Evolutionary conservation across 2,888 invertebrate genomes (phyloP).

Genomic region (Ectemnius continuus): DNA sequence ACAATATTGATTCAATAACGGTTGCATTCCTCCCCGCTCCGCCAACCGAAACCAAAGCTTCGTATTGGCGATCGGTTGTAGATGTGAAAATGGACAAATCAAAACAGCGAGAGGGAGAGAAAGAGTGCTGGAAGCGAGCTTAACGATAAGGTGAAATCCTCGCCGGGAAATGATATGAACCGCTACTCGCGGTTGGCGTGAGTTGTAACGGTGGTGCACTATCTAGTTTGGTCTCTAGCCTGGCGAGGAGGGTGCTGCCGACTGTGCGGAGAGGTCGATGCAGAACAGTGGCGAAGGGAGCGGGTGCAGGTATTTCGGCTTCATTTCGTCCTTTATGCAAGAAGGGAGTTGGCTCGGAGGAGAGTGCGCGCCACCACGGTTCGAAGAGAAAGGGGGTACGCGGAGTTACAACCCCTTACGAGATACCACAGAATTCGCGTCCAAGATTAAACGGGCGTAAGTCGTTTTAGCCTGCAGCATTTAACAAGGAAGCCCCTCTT

Average conservation of each 20-base stretch:
- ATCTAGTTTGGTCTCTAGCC: too few species aligned
- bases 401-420: slow-evolving; percentile 76
- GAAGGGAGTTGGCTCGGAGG: slow-evolving; percentile 44
- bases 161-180: too few species aligned
- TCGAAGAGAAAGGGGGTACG: slow-evolving; percentile 62
- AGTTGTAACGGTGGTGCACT: too few species aligned
- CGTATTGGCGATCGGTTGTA: slow-evolving; percentile 24
- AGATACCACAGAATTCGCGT: slow-evolving; percentile 76
- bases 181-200: too few species aligned
- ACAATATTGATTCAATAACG: slow-evolving; percentile 74
- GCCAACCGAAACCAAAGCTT: slow-evolving; percentile 33
- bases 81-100: slow-evolving; percentile 41
- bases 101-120: slow-evolving; percentile 37
- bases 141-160: slow-evolving; percentile 42
- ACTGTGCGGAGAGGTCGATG: slow-evolving; percentile 17
- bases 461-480: slow-evolving; percentile 68
- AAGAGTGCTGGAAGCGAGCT: slow-evolving; percentile 55
- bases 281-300: slow-evolving; percentile 46
- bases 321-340: slow-evolving; percentile 74
- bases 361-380: slow-evolving; percentile 12
- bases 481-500: slow-evolving; percentile 56
- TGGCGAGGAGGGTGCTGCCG: slow-evolving; percentile 30
- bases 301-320: slow-evolving; percentile 71
- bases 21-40: slow-evolving; percentile 66
- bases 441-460: slow-evolving; percentile 76